Conservation (phyloP, 2,888 invertebrate genomes). For the Cheilosia soror region DNA sequence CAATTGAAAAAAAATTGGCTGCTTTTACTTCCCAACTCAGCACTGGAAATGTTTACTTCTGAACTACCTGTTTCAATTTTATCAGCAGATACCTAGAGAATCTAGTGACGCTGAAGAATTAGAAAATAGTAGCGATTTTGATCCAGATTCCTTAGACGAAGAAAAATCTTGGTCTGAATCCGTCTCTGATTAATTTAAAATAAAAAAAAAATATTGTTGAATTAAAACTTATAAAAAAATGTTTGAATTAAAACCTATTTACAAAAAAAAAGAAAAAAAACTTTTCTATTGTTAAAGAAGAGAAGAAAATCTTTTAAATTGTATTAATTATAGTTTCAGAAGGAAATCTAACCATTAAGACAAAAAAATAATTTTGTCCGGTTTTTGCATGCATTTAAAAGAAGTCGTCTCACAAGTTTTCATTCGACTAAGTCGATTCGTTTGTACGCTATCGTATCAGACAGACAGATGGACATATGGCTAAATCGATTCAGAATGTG, state of each 20-base stretch:
- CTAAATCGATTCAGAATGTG: too few relatives aligned
- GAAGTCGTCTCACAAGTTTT: too few relatives aligned
- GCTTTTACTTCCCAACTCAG: too few relatives aligned
- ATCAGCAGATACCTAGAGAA: background rate
- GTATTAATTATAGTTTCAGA: conserved; percentile 3
- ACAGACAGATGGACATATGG: too few relatives aligned
- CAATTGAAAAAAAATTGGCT: too few relatives aligned
- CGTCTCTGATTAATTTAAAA: conserved; percentile 11
- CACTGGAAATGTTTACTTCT: conserved; percentile 9
- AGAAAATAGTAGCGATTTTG: background rate
- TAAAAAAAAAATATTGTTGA: conserved; percentile 1
- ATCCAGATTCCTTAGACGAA: background rate
- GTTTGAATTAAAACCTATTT: too few relatives aligned
- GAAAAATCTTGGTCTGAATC: background rate
- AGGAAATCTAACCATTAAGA: background rate
- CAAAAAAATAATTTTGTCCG: conserved; percentile 12
- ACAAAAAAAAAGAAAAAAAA: too few relatives aligned
- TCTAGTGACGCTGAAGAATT: background rate
- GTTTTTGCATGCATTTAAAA: conserved; percentile 3
- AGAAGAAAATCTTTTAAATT: background rate
- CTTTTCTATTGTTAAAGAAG: background rate
- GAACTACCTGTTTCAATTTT: conserved; percentile 1
- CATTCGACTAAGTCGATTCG: too few relatives aligned
- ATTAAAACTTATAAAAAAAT: conserved; percentile 8
- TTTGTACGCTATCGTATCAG: too few relatives aligned